These are phyloP conservation scores for Lasioglossum zephyrum DNA, from an alignment of 2,888 invertebrate genomes.

Conservation along the genomic window DNA sequence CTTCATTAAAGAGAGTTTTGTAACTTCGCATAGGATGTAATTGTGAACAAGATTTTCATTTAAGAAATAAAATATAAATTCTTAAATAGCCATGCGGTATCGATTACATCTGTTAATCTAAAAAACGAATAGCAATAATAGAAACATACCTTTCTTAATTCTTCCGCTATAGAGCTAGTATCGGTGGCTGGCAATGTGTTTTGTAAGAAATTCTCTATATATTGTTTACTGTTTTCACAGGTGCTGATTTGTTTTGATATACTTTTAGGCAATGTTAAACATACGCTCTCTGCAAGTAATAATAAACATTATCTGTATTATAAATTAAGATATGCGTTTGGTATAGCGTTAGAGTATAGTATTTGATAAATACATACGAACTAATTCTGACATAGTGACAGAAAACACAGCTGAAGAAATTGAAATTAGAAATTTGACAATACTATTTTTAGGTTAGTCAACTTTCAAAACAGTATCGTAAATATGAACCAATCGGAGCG, in stretches of 20 bases:
- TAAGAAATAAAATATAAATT: background rate
- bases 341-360: background rate
- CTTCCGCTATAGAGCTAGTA: conserved; percentile 72
- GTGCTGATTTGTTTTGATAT: conserved; percentile 73
- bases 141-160: conserved; percentile 80
- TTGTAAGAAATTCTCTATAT: conserved; percentile 78
- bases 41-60: background rate
- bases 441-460: background rate
- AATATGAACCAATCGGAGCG: background rate
- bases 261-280: conserved; percentile 72
- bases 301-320: background rate
- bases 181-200: conserved; percentile 79
- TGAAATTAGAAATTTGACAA: background rate
- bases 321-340: background rate
- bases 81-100: background rate
- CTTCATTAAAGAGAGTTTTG: background rate
- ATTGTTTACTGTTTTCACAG: conserved; percentile 76
- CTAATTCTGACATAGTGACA: conserved; percentile 23
- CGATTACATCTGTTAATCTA: background rate
- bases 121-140: background rate
- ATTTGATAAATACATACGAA: conserved; percentile 37
- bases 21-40: background rate
- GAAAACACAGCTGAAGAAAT: background rate
- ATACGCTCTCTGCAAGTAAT: conserved; percentile 73
- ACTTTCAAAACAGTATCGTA: background rate